phyloP scores from a whole-genome alignment of 2,113 vertebrate species.

The human (Homo sapiens) region GRCh38 chr3:29426501-29427000 shows the following conservation, averaged over 20 bases:
- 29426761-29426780: background rate
- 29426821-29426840: background rate
- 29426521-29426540: constrained; percentile 61
- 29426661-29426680: background rate
- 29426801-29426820: background rate
- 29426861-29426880: background rate
- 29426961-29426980: background rate
- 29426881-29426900: background rate
- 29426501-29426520: constrained; percentile 38
- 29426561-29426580: constrained; percentile 48
- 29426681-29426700: background rate
- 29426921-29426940: background rate
- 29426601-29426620: constrained; percentile 52
- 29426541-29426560: constrained; percentile 42
- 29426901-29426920: background rate
- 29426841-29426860: background rate
- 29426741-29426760: background rate
- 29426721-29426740: background rate
- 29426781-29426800: background rate
- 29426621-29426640: constrained; percentile 40
- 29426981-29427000: background rate
- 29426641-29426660: constrained; percentile 44
- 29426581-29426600: constrained; percentile 54
- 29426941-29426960: background rate
- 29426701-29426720: background rate